Base-by-base conservation (phyloP, 2,888 invertebrate species). In the Tachina lurida region DNA sequence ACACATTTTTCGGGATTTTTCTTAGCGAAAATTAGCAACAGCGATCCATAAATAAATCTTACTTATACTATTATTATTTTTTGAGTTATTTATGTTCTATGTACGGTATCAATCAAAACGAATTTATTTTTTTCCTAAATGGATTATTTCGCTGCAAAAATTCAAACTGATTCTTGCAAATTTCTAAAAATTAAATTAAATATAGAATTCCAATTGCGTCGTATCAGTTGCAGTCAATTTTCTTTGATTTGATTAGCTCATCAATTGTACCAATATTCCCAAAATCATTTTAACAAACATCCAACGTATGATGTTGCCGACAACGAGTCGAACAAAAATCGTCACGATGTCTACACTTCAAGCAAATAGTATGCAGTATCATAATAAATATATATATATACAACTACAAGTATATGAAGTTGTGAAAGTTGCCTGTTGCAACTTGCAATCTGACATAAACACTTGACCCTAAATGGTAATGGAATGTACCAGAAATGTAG, bases 331-430 rank as follows among this genome's bases (percentile, higher is more conserved):
- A 80, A 79, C 13, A 58, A 65, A 67, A 75, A 70, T 74, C 75
- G 63, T 83, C 88, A 90, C 90, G 88, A 87, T 88, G 88, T 87
- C 87, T 87, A 88, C 89, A 90, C 89, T 88, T 88, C 89, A 88
- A 88, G 88, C 89, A 89, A 89, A 90, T 90, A 88, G 89, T 88
- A 7, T 7, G 86, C 88, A 88, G 83, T 88, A 90, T 19, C 41
- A 65, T 22, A 63, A 45, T 60, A 71, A 75, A 71, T 49, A 60
- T 22, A 79, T 47, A 13, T 12, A 9, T 45, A 43, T 17, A 22
- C 2, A 58, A 13, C 39, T 39, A 41, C 13, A 19, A 22, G 22
- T 47, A 43, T 22, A 84, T 75, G 75, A 76, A 45, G 31, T 31
- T 31, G 7, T 31, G 31, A 31, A 5, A 31, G 31, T 31, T 31